phyloP scores from a whole-genome alignment of 2,888 invertebrate genomes.

The Bugulina stolonifera region DNA sequence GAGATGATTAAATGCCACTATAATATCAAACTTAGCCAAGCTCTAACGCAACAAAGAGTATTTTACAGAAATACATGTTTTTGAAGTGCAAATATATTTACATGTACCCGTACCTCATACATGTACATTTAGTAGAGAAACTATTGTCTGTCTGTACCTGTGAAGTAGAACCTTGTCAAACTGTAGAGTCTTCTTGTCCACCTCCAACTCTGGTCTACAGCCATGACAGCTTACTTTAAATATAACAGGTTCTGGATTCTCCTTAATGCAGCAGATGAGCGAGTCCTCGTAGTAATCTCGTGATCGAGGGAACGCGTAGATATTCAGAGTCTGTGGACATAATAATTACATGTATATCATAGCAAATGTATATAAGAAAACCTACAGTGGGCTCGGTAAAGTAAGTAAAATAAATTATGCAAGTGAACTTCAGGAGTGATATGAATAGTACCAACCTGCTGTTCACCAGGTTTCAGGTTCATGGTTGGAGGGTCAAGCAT shows the following conservation, averaged over 20 bases:
- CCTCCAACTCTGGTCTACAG: constrained; percentile 50
- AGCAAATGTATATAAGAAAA: not conserved
- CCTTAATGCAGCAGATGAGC: constrained; percentile 52
- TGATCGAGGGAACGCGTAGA: constrained; percentile 52
- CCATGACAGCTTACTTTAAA: constrained; percentile 51
- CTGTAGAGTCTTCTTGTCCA: constrained; percentile 51
- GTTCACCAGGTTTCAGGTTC: constrained; percentile 49
- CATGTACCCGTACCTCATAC: too few species aligned
- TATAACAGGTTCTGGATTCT: constrained; percentile 53
- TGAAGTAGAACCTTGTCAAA: constrained; percentile 54
- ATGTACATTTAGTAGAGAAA: too few species aligned
- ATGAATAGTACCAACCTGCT: constrained; percentile 36
- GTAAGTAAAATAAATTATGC: too few species aligned
- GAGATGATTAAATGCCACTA: too few species aligned
- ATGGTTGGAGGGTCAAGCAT: constrained; percentile 51
- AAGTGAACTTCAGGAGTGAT: too few species aligned
- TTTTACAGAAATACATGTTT: too few species aligned
- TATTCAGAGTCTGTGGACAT: constrained; percentile 39
- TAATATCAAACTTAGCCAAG: too few species aligned
- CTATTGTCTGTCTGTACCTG: too few species aligned
- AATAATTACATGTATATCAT: not conserved
- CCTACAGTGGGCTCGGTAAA: not conserved
- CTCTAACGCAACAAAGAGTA: too few species aligned
- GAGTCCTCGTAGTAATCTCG: constrained; percentile 49
- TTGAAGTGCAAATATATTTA: too few species aligned